These are phyloP conservation scores for Agrotis clavis DNA, from an alignment of 2,888 invertebrate genomes.

Conservation along the genomic window DNA sequence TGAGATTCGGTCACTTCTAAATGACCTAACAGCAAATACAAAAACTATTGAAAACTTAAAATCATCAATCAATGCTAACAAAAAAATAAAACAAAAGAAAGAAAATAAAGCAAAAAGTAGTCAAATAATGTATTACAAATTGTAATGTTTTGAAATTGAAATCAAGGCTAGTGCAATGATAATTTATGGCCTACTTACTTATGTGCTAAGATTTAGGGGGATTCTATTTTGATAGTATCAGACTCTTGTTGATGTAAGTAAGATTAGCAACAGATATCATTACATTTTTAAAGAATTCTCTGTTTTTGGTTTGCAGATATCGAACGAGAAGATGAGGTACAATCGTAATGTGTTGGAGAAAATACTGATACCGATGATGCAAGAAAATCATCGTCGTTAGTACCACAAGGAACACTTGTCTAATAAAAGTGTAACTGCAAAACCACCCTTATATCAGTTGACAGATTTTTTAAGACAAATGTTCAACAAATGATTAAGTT, in stretches of 20 bases:
- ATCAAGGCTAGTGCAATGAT: conserved; percentile 21
- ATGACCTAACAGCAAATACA: conserved; percentile 12
- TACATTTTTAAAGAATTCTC: too few species aligned
- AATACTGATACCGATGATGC: too few species aligned
- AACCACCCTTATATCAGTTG: too few species aligned
- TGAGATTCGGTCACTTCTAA: conserved; percentile 38
- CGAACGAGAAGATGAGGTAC: too few species aligned
- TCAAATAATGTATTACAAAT: conserved; percentile 30
- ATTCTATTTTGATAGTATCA: neutral
- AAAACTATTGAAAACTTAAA: neutral
- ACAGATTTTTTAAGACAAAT: too few species aligned
- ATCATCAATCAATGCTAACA: conserved; percentile 1
- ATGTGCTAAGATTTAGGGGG: neutral
- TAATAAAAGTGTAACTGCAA: too few species aligned
- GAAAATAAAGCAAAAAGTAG: neutral
- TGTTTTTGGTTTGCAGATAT: too few species aligned
- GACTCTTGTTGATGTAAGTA: neutral
- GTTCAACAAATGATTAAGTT: too few species aligned
- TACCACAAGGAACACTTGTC: too few species aligned
- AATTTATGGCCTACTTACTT: conserved; percentile 30
- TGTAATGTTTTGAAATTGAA: conserved; percentile 47
- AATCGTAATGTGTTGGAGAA: too few species aligned
- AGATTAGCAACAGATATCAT: too few species aligned
- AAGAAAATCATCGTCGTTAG: too few species aligned
- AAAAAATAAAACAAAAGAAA: conserved; percentile 8